Evolutionary conservation across 1,140 invertebrate species (phyloP).

Genomic region (Lasaia peninsularis): DNA sequence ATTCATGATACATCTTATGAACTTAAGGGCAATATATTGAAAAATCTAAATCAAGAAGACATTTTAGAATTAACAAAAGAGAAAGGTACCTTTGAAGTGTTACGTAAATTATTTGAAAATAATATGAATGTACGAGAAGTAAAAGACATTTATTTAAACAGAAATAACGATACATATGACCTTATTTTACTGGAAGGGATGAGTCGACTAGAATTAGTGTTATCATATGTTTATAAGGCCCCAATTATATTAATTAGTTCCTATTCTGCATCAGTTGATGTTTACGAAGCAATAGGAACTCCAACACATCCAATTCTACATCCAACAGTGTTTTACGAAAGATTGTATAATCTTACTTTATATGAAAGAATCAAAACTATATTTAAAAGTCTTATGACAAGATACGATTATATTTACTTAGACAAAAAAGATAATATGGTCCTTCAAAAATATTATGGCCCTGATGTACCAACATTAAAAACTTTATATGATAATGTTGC

Average conservation of each 20-base stretch:
- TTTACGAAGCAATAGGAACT: slow-evolving; percentile 17
- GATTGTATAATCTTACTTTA: slow-evolving; percentile 16
- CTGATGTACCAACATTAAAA: not conserved
- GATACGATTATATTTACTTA: not conserved
- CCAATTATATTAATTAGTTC: slow-evolving; percentile 24
- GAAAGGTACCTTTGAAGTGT: not conserved
- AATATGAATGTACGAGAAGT: not conserved
- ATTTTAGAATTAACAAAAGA: not conserved
- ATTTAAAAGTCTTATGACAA: not conserved
- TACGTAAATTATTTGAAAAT: not conserved
- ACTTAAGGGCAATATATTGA: not conserved
- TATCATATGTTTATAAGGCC: slow-evolving; percentile 20
- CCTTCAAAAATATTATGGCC: slow-evolving; percentile 1
- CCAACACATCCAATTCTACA: slow-evolving; percentile 23
- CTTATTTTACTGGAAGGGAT: slow-evolving; percentile 9
- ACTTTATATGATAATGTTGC: slow-evolving; percentile 5
- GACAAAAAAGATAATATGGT: not conserved
- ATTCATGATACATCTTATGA: not conserved
- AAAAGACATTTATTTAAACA: not conserved
- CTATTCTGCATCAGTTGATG: slow-evolving; percentile 6
- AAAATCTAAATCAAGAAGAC: not conserved
- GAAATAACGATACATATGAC: not conserved
- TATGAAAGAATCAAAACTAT: slow-evolving; percentile 11
- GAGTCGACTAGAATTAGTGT: not conserved
- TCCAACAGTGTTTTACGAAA: slow-evolving; percentile 1